phyloP scores from a whole-genome alignment of 2,888 invertebrate species.

The Lottia gigantea region DNA sequence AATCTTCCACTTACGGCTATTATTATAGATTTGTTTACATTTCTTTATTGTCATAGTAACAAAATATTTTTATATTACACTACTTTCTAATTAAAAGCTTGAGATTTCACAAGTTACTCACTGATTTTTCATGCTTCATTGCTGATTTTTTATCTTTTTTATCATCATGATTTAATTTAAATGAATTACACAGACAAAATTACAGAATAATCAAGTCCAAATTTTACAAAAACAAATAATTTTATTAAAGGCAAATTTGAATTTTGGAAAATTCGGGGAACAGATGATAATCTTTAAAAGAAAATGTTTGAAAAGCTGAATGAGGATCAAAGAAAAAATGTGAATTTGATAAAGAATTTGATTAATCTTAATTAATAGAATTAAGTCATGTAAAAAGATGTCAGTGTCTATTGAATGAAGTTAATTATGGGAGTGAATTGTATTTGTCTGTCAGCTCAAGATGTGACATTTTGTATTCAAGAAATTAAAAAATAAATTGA shows the following conservation, averaged over 20 bases:
- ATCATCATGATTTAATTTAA: constrained; percentile 3
- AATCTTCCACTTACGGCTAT: no score
- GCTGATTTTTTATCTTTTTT: neutral
- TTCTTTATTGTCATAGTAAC: neutral
- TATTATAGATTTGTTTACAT: no score
- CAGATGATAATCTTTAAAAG: no score
- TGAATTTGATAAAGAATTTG: neutral
- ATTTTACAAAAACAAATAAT: neutral
- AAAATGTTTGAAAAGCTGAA: neutral
- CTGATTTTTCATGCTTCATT: neutral
- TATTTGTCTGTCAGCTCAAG: no score
- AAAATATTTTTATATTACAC: constrained; percentile 4
- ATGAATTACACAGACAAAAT: neutral
- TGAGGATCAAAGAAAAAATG: constrained; percentile 1
- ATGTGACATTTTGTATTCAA: no score
- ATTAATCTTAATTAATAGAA: constrained; percentile 5
- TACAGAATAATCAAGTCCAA: neutral
- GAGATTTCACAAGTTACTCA: neutral
- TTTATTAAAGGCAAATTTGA: neutral
- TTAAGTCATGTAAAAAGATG: neutral
- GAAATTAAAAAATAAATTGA: no score
- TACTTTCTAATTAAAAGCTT: neutral
- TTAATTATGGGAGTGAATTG: no score
- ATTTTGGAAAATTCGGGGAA: neutral
- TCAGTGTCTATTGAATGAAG: no score